Percentiles rank a stretch among this genome's conserved stretches.
These are phyloP conservation scores for Myxocyprinus asiaticus DNA, from an alignment of 2,113 vertebrate genomes.

Conservation along the genomic window DNA sequence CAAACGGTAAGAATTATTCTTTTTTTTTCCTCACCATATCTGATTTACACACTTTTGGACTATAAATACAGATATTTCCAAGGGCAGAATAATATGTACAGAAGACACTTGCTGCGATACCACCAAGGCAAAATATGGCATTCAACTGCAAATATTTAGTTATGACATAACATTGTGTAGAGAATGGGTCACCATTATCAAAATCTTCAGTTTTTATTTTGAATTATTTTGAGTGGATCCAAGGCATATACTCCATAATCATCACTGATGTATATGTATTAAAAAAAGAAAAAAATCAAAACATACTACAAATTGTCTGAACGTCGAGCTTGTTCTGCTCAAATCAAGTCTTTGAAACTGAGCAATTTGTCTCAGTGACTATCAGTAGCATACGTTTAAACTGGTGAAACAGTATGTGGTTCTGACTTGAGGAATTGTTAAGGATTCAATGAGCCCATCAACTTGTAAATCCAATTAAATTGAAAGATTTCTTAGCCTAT, in stretches of 20 bases:
- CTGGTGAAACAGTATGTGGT: constrained; percentile 27
- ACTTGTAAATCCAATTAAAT: constrained; percentile 23
- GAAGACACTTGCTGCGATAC: constrained; percentile 56
- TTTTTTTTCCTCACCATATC: background rate
- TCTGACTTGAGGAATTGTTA: constrained; percentile 30
- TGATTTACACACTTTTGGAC: constrained; percentile 38
- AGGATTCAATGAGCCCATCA: constrained; percentile 16
- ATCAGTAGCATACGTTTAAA: constrained; percentile 11
- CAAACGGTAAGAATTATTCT: constrained; percentile 54
- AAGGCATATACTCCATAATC: constrained; percentile 55
- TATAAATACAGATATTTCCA: constrained; percentile 55
- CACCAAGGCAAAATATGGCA: constrained; percentile 51
- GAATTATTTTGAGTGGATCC: constrained; percentile 51
- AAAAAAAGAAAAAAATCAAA: background rate
- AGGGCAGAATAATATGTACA: constrained; percentile 55
- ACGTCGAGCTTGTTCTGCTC: constrained; percentile 19
- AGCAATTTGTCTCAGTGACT: background rate
- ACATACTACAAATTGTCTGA: background rate
- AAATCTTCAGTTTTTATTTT: constrained; percentile 57
- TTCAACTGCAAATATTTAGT: constrained; percentile 42
- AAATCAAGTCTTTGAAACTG: constrained; percentile 23
- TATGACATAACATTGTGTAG: constrained; percentile 33
- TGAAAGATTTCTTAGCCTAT: constrained; percentile 1
- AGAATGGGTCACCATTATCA: constrained; percentile 52
- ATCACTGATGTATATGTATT: constrained; percentile 39